Conservation (phyloP, 2,888 invertebrate species). For the Lasioglossum morio region DNA sequence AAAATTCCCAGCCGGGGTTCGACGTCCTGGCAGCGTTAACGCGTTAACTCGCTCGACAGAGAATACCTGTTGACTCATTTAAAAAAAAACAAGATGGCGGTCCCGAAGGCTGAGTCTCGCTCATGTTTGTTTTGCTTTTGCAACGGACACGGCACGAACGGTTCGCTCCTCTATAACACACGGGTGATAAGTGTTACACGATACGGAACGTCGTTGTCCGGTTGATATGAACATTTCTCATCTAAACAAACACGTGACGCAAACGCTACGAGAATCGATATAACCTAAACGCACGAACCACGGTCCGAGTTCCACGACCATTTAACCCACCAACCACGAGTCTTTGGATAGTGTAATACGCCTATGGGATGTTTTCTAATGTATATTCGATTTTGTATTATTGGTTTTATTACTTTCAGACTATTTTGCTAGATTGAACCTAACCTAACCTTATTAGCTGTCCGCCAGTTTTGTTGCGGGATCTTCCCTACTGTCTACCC, state of each 20-base stretch:
- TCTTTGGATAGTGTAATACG: not conserved
- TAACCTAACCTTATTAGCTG: not conserved
- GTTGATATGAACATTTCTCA: not conserved
- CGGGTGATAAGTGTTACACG: not conserved
- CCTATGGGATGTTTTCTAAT: not conserved
- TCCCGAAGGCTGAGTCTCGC: constrained; percentile 37
- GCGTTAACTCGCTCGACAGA: constrained; percentile 56
- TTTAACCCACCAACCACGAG: not conserved
- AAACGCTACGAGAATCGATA: not conserved
- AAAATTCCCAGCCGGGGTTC: constrained; percentile 53
- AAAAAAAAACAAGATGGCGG: constrained; percentile 69
- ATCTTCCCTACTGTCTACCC: not conserved
- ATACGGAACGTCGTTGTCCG: not conserved
- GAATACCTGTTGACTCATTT: constrained; percentile 65
- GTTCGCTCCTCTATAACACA: constrained; percentile 43
- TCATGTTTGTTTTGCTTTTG: constrained; percentile 69
- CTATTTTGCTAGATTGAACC: not conserved
- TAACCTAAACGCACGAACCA: constrained; percentile 26
- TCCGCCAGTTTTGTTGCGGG: not conserved
- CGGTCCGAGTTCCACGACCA: not conserved
- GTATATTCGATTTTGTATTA: not conserved
- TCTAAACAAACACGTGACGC: not conserved
- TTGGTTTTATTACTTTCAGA: not conserved
- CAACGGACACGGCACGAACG: constrained; percentile 28
- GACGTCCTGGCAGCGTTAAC: constrained; percentile 61